phyloP scores from a whole-genome alignment of 2,888 invertebrate species.

The Drosophila nigricruria region DNA sequence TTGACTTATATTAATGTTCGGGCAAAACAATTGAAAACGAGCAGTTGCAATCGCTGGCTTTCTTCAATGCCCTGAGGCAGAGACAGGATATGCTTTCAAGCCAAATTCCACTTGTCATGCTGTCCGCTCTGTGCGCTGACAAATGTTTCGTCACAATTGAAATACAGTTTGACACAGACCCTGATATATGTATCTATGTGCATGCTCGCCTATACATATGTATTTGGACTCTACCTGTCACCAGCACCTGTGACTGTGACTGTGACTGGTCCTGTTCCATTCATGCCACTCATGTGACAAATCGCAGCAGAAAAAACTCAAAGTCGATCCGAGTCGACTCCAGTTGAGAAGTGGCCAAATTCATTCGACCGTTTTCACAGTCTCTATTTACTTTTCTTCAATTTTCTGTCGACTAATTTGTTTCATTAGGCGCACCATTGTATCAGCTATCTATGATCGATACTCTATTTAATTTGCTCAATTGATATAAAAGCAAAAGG shows the following conservation, averaged over 20 bases:
- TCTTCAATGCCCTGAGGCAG: conserved; percentile 14
- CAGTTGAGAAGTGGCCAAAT: not conserved
- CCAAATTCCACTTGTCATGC: conserved; percentile 75
- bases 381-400: conserved; percentile 1
- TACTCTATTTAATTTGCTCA: not conserved
- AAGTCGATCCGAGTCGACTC: not conserved
- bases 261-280: conserved; percentile 17
- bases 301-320: conserved; percentile 32
- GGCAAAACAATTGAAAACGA: conserved; percentile 14
- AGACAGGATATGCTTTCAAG: conserved; percentile 73
- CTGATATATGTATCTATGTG: conserved; percentile 3
- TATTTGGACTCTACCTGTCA: conserved; percentile 17
- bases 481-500: not conserved
- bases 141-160: conserved; percentile 39
- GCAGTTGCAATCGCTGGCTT: conserved; percentile 9
- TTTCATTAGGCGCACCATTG: conserved; percentile 7
- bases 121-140: conserved; percentile 24
- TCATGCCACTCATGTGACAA: conserved; percentile 50
- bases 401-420: conserved; percentile 35
- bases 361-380: not conserved
- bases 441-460: not conserved
- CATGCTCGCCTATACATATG: not conserved
- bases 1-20: conserved; percentile 71
- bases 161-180: conserved; percentile 41
- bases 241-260: conserved; percentile 17